phyloP scores from a whole-genome alignment of 2,888 invertebrate genomes.

The Andrena chrysosceles region DNA sequence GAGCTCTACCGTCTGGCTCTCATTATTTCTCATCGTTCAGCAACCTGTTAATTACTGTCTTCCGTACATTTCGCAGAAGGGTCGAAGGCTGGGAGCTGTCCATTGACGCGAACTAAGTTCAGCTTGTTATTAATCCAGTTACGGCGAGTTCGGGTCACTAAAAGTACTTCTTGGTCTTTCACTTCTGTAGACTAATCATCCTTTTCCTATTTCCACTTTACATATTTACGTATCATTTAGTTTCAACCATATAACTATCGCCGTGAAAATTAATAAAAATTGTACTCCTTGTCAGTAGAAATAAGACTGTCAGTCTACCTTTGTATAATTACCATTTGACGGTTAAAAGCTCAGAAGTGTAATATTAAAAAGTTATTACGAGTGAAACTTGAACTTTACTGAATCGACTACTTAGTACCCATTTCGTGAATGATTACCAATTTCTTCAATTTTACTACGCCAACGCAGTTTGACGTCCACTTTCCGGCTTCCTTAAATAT shows the following conservation, averaged over 20 bases:
- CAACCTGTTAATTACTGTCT: conserved; percentile 71
- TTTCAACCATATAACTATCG: too few species aligned
- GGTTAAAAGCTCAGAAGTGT: background rate
- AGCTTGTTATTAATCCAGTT: conserved; percentile 75
- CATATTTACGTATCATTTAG: background rate
- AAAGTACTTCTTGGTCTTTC: conserved; percentile 11
- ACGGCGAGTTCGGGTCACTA: conserved; percentile 13
- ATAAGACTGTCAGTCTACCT: background rate
- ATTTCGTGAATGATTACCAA: background rate
- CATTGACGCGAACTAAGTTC: conserved; percentile 69
- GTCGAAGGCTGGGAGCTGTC: conserved; percentile 63
- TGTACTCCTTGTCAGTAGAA: too few species aligned
- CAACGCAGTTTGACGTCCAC: background rate
- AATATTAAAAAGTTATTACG: background rate
- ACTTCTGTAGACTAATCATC: background rate
- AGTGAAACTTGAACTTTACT: background rate
- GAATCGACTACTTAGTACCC: background rate
- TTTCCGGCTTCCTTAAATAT: conserved; percentile 31
- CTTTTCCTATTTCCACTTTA: background rate
- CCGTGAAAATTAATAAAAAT: too few species aligned
- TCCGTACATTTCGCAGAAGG: conserved; percentile 52
- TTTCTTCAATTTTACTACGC: conserved; percentile 13
- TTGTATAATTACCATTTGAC: background rate
- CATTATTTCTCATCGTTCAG: conserved; percentile 71
- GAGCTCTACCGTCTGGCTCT: conserved; percentile 58